Evolutionary conservation across 2,113 vertebrate species (phyloP), one percentile per base, ranked within the genome.

Genomic region (Macrotus californicus): DNA sequence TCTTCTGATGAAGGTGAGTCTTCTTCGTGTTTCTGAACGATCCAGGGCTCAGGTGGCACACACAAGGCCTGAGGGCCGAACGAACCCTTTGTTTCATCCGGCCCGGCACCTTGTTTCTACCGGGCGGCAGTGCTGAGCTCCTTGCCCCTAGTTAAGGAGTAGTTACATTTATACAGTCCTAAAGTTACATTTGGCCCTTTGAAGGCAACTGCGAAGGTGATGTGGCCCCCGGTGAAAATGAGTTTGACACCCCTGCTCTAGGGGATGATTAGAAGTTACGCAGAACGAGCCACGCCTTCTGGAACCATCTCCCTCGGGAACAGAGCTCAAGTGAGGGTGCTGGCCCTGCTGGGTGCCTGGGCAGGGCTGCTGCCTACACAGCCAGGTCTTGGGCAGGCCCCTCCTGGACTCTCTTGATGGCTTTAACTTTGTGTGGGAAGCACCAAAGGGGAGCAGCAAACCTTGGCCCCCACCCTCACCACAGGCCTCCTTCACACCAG

Each of bases 1-100:
- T 96, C 98, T 99, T 48, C 97, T 99, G 94, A 98, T 98, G 96
- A 99, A 99, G 99, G 99, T 99, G 87, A 97, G 98, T 88, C 26
- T 21, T 39, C 31, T 46, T 11, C 14, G n/a, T 7, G 11, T 90
- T 21, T 79, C 18, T 70, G 0, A n/a, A 13, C 0, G 2, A 9
- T 2, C 2, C 0, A 2, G 0, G 48, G 36, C 46, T 11, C 46
- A 48, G 46, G 46, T 48, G 46, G 46, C 46, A 48, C 8, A 48
- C 46, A 48, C 46, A 48, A 8, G 10, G 46, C 46, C 46, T 11
- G 10, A 7, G 7, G 46, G 46, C 7, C 46, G n/a, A 48, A 11
- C 12, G 46, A 7, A 11, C 8, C 46, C 46, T 11, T 48, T 48
- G 10, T 48, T 48, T 48, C 12, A 48, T 11, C 10, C 46, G 10